These are phyloP conservation scores for Rhagoletis zephyria DNA, from an alignment of 1,140 invertebrate species.

Conservation along the genomic window DNA sequence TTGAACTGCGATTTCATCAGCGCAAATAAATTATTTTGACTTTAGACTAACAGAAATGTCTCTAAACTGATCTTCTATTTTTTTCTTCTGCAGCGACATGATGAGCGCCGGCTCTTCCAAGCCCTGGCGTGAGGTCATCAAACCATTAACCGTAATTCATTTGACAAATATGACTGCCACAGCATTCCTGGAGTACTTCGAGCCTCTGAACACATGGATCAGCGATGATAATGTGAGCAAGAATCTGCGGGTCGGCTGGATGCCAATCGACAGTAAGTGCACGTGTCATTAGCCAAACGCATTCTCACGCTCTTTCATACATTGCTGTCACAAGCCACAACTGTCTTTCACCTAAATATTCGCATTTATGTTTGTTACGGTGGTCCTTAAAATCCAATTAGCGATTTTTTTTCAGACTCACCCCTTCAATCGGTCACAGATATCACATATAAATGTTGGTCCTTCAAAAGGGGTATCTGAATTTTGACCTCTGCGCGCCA, in stretches of 20 bases:
- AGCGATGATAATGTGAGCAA: conserved; percentile 62
- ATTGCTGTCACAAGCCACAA: background rate
- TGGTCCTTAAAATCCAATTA: too few species aligned
- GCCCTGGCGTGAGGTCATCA: conserved; percentile 75
- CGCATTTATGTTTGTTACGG: background rate
- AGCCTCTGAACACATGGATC: conserved; percentile 62
- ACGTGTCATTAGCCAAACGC: background rate
- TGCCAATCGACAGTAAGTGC: conserved; percentile 58
- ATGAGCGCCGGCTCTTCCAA: conserved; percentile 72
- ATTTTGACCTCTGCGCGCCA: too few species aligned
- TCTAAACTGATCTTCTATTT: background rate
- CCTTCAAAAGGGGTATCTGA: too few species aligned
- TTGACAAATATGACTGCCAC: conserved; percentile 72
- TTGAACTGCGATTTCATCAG: too few species aligned
- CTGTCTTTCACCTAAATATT: background rate
- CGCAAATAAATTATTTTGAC: background rate
- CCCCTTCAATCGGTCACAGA: too few species aligned
- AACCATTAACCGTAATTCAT: conserved; percentile 65
- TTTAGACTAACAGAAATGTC: background rate
- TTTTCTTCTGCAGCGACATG: conserved; percentile 56
- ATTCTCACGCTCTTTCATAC: background rate
- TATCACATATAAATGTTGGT: too few species aligned
- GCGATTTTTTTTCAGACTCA: too few species aligned
- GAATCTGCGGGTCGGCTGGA: conserved; percentile 59
- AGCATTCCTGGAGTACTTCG: conserved; percentile 64